Evolutionary conservation across 2,113 vertebrate species (phyloP), one percentile per base, ranked within the genome.

Genomic region (Chaetodon auriga): DNA sequence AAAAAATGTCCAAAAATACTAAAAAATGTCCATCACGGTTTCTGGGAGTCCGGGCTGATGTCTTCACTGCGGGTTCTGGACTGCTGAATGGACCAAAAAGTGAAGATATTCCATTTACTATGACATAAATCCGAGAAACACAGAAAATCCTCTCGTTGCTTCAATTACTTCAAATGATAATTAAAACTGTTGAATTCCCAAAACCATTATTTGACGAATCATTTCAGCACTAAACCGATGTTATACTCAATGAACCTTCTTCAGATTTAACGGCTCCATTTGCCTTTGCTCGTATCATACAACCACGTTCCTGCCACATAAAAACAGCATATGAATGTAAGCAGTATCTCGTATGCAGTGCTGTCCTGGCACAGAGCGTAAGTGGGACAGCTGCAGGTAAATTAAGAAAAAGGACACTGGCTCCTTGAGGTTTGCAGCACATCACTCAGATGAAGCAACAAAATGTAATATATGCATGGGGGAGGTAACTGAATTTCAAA

Each of bases 401-500:
- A 85, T 87, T 68, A 69, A 53, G 70, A 58, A 75, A 49, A 84
- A 92, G 86, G 89, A 90, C 84, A 38, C 57, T 0, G 73, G 73
- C 85, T 87, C 85, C 88, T 88, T 82, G 87, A 89, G 75, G 35
- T 87, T 78, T 81, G 87, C 88, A 75, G 83, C 68, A 41, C 84
- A 86, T 89, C 64, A 51, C 77, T 83, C 58, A 76, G 86, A 85
- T 85, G 86, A 87, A 86, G 84, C 87, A 88, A 82, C 84, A 78
- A 46, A 84, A 80, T 61, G 85, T 83, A 88, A 93, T 82, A 73
- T 80, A 82, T 82, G 83, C 81, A 66, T 15, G 25, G 46, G 65
- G 71, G 53, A 64, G 79, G 88, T 90, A 89, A 93, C 74, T 90
- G 88, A 84, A 86, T 93, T 92, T 86, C 90, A 92, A 77, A 88